Base-by-base conservation (phyloP, 2,797 vertebrate genomes). In the Amniataba percoides region DNA sequence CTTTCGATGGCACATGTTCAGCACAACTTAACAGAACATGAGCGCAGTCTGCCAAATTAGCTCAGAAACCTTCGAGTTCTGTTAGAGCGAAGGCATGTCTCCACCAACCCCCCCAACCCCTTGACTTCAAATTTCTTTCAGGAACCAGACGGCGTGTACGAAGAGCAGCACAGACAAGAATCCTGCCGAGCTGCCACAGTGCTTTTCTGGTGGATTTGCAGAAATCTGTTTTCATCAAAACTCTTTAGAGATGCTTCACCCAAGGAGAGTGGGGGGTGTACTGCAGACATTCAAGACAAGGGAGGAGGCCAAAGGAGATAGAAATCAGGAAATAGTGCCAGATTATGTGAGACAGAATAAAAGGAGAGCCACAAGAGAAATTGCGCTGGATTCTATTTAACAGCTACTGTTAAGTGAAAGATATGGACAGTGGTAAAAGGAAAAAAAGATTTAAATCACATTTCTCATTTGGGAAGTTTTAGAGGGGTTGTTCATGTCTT, bases 151-250 rank as follows among this genome's bases (percentile, higher is more conserved):
- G 0, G n/a, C 7, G 1, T 77, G 73, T 62, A 63, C 66, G 3
- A 60, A 67, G 34, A 78, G 43, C 74, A 64, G 53, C 21, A 51
- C 70, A 84, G 51, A 88, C 71, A 56, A 48, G 59, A 76, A 67
- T 82, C 61, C 64, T 40, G 56, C 65, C 0, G 12, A 42, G 59
- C 59, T 66, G 73, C 77, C 68, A 19, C 71, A 40, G 55, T 53
- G 42, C 78, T 91, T 92, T 86, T 94, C 85, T 87, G 84, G 74
- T 89, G 91, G 90, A 93, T 94, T 95, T 93, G 65, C 56, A 75
- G 80, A 90, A 82, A 85, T 89, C 76, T 84, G 81, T 93, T 95
- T 91, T 93, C 89, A 94, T 93, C 82, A 94, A 94, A 94, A 65
- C 81, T 78, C 66, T 82, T 92, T 89, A 76, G 80, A 85, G 79